These are phyloP conservation scores for Semnornis frantzii DNA, from an alignment of 2,113 vertebrate genomes.

Conservation along the genomic window DNA sequence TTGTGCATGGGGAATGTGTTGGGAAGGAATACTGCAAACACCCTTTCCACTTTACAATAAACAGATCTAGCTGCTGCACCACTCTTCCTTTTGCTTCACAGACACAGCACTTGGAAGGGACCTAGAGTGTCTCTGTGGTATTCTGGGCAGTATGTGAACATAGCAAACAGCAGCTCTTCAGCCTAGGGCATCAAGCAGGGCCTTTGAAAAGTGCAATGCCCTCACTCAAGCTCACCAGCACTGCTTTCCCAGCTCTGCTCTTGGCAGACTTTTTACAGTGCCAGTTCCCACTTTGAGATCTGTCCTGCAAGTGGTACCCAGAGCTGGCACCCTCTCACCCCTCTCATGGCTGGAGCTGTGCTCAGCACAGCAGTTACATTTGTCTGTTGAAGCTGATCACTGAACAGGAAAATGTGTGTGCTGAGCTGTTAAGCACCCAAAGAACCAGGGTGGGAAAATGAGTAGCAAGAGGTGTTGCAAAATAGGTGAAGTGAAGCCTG, in stretches of 20 bases:
- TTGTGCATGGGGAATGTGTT: background rate
- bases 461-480: background rate
- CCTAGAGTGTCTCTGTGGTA: background rate
- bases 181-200: background rate
- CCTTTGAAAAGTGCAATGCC: background rate
- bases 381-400: background rate
- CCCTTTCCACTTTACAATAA: background rate
- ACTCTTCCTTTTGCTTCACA: background rate
- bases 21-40: background rate
- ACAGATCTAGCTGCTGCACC: background rate
- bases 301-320: background rate
- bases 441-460: background rate
- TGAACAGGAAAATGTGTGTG: background rate
- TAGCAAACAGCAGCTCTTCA: background rate
- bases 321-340: background rate
- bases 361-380: accelerated
- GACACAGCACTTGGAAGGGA: background rate
- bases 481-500: background rate
- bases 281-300: background rate
- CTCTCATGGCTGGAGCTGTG: background rate
- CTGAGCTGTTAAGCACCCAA: background rate
- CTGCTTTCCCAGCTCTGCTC: background rate
- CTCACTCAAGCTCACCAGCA: background rate
- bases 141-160: background rate
- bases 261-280: background rate